phyloP scores from a whole-genome alignment of 1,140 invertebrate species.

The Brachionus rotundiformis region DNA sequence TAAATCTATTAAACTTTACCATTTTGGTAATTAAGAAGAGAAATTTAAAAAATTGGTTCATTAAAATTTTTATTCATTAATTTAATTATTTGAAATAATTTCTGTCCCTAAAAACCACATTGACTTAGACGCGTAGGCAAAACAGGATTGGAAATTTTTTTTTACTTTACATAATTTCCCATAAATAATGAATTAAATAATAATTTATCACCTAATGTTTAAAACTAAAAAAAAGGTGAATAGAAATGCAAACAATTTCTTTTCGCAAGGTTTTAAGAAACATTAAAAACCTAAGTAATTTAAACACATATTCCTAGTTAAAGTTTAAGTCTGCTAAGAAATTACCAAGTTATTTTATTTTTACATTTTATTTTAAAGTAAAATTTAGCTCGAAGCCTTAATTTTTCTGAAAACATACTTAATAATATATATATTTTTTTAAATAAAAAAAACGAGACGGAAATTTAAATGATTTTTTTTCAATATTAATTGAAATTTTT shows the following conservation, averaged over 20 bases:
- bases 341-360: neutral
- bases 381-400: neutral
- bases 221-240: neutral
- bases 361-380: neutral
- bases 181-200: neutral
- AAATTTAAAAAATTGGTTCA: no score
- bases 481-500: no score
- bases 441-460: neutral
- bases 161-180: conserved; percentile 5
- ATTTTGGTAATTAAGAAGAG: no score
- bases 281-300: conserved; percentile 8
- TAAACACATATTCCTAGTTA: neutral
- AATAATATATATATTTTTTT: no score
- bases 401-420: no score
- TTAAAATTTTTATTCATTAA: neutral
- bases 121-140: neutral
- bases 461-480: neutral
- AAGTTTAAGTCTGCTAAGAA: neutral
- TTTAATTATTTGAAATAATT: no score
- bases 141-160: neutral
- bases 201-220: conserved; percentile 1
- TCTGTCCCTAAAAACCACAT: neutral
- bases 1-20: no score
- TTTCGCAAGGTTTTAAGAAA: neutral
- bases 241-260: conserved; percentile 3